Evolutionary conservation across 2,888 invertebrate species (phyloP), one percentile per base, ranked within the genome.

Genomic region (Diadegma fenestrale): DNA sequence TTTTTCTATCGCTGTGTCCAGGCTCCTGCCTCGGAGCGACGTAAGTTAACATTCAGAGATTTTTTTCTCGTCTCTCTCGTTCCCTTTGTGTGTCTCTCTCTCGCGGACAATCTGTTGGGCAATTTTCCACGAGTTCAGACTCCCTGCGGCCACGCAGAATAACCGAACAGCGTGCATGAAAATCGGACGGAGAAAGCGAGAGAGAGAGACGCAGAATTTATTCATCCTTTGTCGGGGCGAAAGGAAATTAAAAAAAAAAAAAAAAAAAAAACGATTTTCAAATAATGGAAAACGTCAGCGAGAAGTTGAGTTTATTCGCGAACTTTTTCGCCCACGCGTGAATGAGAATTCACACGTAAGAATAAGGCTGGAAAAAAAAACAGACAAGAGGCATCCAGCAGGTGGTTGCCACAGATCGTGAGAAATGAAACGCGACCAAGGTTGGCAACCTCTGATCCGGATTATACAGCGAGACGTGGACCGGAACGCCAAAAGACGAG

Each of bases 371-470:
- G 33, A 14, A 26, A 37, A 58, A 33, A 43, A 61, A 19, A 48
- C 66, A n/a, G 58, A 80, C 76, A 19, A 41, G 61, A 45, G 64
- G 30, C 66, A 61, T 73, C 45, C 73, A 83, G 86, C 86, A 82
- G 86, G 82, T 83, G 86, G 86, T 83, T 80, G 82, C 64, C 64
- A 54, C 66, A 68, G 77, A 30, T 51, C n/a, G 30, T 43, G 58
- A 61, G 54, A 51, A 80, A 73, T 61, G 26, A 86, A 78, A 75
- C 85, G 69, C n/a, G n/a, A n/a, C n/a, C n/a, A 54, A 80, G 82
- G 82, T 83, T 80, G 82, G 69, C 68, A 86, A 80, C 82, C 86
- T 68, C 86, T 80, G 82, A 86, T 73, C 80, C 80, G 85, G 80
- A 86, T 86, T 86, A 83, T 86, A 80, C 80, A 26, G 69, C 73